These are phyloP conservation scores for Cheilosia grossa DNA, from an alignment of 2,888 invertebrate species.

Conservation along the genomic window DNA sequence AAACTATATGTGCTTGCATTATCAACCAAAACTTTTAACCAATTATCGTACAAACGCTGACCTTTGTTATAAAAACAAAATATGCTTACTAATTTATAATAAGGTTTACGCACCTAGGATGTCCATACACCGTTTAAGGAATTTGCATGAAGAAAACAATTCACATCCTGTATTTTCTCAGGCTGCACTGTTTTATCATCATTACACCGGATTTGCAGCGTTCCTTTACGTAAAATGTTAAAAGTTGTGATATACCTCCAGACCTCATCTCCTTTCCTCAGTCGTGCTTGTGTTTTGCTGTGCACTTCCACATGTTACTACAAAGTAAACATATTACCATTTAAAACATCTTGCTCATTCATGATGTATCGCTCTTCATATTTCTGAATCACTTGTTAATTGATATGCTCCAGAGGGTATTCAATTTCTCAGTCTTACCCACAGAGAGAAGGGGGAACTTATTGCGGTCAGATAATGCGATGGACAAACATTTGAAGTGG, in stretches of 20 bases:
- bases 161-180: no score
- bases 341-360: conserved; percentile 51
- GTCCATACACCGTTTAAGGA: no score
- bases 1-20: no score
- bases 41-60: no score
- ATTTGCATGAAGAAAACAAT: no score
- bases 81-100: no score
- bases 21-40: no score
- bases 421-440: conserved; percentile 45
- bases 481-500: conserved; percentile 80
- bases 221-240: no score
- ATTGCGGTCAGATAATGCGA: conserved; percentile 63
- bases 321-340: background rate
- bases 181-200: no score
- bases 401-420: conserved; percentile 54
- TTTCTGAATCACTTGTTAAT: conserved; percentile 71
- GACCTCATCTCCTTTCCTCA: background rate
- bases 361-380: conserved; percentile 65
- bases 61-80: no score
- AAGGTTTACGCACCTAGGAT: no score
- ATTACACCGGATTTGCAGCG: no score
- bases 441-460: conserved; percentile 17
- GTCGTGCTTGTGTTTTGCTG: background rate
- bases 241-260: background rate
- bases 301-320: background rate